Evolutionary conservation across 2,888 invertebrate species (phyloP).

Genomic region (Priocnemis perturbator): DNA sequence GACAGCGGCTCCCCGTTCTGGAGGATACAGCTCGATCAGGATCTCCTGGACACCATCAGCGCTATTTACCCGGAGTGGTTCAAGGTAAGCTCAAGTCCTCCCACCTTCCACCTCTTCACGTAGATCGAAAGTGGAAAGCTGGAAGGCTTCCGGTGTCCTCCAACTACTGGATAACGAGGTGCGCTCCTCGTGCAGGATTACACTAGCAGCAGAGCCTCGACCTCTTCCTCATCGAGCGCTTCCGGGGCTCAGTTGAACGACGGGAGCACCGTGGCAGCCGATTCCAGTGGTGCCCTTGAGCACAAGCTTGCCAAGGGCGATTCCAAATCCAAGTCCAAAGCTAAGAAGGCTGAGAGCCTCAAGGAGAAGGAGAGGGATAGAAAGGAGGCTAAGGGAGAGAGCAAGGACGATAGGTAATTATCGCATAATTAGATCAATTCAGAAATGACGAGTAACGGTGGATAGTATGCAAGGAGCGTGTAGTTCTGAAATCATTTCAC

Average conservation of each 20-base stretch:
- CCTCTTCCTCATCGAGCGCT: slow-evolving; percentile 55
- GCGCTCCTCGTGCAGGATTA: slow-evolving; percentile 65
- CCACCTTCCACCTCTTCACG: slow-evolving; percentile 3
- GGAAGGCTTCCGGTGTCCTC: slow-evolving; percentile 17
- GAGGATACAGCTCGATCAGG: slow-evolving; percentile 95
- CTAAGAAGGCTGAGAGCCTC: slow-evolving; percentile 64
- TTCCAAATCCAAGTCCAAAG: slow-evolving; percentile 66
- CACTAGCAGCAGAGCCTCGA: slow-evolving; percentile 69
- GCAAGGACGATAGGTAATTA: slow-evolving; percentile 53
- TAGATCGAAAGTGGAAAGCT: slow-evolving; percentile 5
- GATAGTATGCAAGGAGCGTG: no score
- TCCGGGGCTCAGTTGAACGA: slow-evolving; percentile 59
- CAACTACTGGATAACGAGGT: slow-evolving; percentile 53
- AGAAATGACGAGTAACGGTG: no score
- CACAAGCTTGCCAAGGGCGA: slow-evolving; percentile 63
- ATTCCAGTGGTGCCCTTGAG: slow-evolving; percentile 61
- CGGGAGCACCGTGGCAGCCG: slow-evolving; percentile 62
- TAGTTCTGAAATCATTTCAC: no score
- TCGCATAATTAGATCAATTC: no score
- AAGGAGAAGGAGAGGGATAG: slow-evolving; percentile 60
- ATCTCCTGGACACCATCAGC: slow-evolving; percentile 93
- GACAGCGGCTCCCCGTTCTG: slow-evolving; percentile 87
- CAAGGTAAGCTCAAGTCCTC: slow-evolving; percentile 75
- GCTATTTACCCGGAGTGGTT: slow-evolving; percentile 97
- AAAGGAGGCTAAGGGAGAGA: slow-evolving; percentile 66